These are phyloP conservation scores for Aleiodes leptofemur DNA, from an alignment of 2,888 invertebrate genomes.

Conservation along the genomic window DNA sequence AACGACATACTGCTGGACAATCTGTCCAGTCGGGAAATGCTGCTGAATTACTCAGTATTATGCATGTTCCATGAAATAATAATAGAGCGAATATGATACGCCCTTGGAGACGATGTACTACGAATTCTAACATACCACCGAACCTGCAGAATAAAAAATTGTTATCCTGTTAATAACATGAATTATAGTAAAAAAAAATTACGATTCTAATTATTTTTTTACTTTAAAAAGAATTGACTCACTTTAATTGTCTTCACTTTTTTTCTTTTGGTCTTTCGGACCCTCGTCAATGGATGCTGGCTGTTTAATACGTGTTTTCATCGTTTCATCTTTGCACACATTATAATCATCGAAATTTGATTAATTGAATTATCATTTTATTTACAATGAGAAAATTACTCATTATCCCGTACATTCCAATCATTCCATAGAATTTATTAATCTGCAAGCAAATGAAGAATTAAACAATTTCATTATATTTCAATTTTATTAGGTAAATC, in stretches of 20 bases:
- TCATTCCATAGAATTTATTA: neutral
- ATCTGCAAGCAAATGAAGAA: conserved; percentile 8
- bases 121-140: conserved; percentile 66
- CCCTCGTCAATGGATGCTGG: conserved; percentile 29
- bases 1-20: conserved; percentile 90
- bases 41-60: conserved; percentile 71
- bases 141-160: neutral
- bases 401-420: conserved; percentile 2
- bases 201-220: too few species aligned
- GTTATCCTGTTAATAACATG: too few species aligned
- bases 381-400: conserved; percentile 10
- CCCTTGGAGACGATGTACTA: conserved; percentile 69
- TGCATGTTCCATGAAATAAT: conserved; percentile 65
- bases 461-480: too few species aligned
- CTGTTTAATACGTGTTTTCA: conserved; percentile 25
- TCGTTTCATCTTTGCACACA: conserved; percentile 11
- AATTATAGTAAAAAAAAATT: too few species aligned
- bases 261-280: conserved; percentile 14
- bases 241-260: conserved; percentile 25
- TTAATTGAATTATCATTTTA: too few species aligned
- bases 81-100: conserved; percentile 68
- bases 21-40: conserved; percentile 89
- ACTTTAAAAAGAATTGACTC: neutral
- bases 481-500: too few species aligned
- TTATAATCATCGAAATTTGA: conserved; percentile 2